Evolutionary conservation across 2,113 vertebrate species (phyloP), one percentile per base, ranked within the genome.

Genomic region (Chaetops frenatus): DNA sequence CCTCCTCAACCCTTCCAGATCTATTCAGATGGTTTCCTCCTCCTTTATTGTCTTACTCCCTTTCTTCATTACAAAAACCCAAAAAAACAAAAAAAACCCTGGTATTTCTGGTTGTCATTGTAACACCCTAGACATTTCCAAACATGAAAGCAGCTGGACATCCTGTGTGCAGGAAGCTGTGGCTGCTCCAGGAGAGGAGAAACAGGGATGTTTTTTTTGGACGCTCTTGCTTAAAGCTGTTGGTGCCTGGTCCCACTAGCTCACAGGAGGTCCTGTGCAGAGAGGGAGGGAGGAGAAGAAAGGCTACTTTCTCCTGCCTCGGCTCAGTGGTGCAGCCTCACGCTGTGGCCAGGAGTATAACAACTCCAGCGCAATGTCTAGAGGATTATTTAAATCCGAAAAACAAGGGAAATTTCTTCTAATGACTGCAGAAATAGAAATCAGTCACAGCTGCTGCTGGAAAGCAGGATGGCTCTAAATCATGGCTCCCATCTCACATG

Each of bases 291-390:
- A 60, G 53, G 42, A 61, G 66, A 57, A 2, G 9, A 69, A 85
- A 65, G 23, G 33, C 40, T 67, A 17, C 20, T 36, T 36, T 95
- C 31, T 8, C 54, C 36, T 25, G 19, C 65, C 29, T 31, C 0
- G 0, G 23, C 53, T 57, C 51, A 33, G 35, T 0, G 0, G 25
- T 2, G 8, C 38, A 42, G 70, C 70, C 88, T 60, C 61, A 28
- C 4, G 0, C 51, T 2, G 2, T 6, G 1, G 15, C 58, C 35
- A 25, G 79, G 64, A 86, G n/a, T 4, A 8, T 2, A 40, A 50
- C 22, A 4, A 11, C 40, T 65, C 35, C 53, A n/a, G 54, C 0
- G 4, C 35, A 11, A 31, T 13, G 24, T 21, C 71, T 6, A 0
- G 79, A 66, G 24, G 40, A 74, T 71, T 86, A 24, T 71, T 88